Evolutionary conservation across 2,113 vertebrate species (phyloP), one percentile per base, ranked within the genome.

Genomic region (Takifugu bimaculatus): DNA sequence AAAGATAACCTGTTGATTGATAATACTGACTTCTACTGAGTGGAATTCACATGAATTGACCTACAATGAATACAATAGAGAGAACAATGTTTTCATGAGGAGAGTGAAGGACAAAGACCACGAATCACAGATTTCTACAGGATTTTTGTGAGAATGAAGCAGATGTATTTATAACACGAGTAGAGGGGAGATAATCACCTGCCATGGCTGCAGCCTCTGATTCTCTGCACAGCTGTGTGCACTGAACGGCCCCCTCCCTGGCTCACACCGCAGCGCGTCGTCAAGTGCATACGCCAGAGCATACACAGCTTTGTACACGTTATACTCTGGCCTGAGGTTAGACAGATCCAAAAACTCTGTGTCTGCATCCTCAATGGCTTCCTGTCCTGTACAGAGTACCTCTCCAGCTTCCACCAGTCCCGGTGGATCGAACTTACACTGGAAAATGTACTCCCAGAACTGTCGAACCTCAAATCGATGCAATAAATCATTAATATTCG

Each of bases 221-320:
- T 74, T 42, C 48, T 88, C 14, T 78, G 5, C 70, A 78, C 89
- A 91, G 69, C 74, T 81, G 51, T 79, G 4, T 13, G 57, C 75
- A 3, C 6, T 61, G 55, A 90, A 90, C 29, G 89, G 88, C 13
- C 88, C 88, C 63, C 68, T 81, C 6, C 79, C 86, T 11, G 81
- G 75, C 39, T 78, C 74, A 69, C 90, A 91, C 26, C 15, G 58
- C 51, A 84, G 63, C 54, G 89, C 60, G 7, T 83, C 65, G 54
- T 87, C 75, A 2, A 90, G 67, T 2, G 85, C 82, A 42, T 90
- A 60, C 0, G 89, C 90, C 25, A 91, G 65, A 9, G 88, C 82
- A 65, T 91, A 90, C 43, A 90, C 87, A 48, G 88, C 89, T 63
- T 90, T 90, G 63, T 91, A 89, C 5, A 88, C 82, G 44, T 89